phyloP scores from a whole-genome alignment of 2,888 invertebrate species.

The Chesias legatella region DNA sequence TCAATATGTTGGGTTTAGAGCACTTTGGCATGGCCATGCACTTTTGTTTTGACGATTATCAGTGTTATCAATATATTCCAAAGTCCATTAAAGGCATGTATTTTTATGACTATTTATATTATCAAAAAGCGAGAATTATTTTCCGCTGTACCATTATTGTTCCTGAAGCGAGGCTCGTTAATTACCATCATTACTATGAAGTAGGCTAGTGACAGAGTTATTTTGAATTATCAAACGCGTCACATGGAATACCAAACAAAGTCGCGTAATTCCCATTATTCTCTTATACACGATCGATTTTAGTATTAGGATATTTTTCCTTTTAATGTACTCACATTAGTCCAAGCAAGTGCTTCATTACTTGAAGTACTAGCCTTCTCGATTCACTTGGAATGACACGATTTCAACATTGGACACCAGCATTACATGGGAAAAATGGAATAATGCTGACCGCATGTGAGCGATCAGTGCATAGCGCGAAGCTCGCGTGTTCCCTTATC shows the following conservation, averaged over 20 bases:
- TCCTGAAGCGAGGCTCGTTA: slow-evolving; percentile 5
- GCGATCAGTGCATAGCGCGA: too few relatives aligned
- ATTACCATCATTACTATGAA: slow-evolving; percentile 15
- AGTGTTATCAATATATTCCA: slow-evolving; percentile 1
- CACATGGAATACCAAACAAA: slow-evolving; percentile 11
- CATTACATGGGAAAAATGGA: too few relatives aligned
- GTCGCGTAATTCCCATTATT: slow-evolving; percentile 22
- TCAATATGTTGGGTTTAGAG: slow-evolving; percentile 14
- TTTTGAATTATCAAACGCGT: slow-evolving; percentile 15
- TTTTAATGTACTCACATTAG: slow-evolving; percentile 6
- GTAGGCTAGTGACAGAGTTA: slow-evolving; percentile 11
- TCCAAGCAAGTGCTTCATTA: too few relatives aligned
- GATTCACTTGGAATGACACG: too few relatives aligned
- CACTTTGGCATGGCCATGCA: slow-evolving; percentile 1
- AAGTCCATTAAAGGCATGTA: slow-evolving; percentile 3
- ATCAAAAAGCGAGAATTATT: slow-evolving; percentile 1
- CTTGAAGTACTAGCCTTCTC: too few relatives aligned
- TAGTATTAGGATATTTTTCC: too few relatives aligned
- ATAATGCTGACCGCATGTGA: too few relatives aligned
- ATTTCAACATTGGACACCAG: too few relatives aligned
- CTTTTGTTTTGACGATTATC: not conserved
- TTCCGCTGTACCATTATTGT: slow-evolving; percentile 17
- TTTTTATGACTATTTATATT: not conserved
- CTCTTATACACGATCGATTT: slow-evolving; percentile 17
- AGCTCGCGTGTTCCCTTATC: too few relatives aligned